Conservation (phyloP, 2,797 vertebrate species). For the Ctenosaura bakeri region DNA sequence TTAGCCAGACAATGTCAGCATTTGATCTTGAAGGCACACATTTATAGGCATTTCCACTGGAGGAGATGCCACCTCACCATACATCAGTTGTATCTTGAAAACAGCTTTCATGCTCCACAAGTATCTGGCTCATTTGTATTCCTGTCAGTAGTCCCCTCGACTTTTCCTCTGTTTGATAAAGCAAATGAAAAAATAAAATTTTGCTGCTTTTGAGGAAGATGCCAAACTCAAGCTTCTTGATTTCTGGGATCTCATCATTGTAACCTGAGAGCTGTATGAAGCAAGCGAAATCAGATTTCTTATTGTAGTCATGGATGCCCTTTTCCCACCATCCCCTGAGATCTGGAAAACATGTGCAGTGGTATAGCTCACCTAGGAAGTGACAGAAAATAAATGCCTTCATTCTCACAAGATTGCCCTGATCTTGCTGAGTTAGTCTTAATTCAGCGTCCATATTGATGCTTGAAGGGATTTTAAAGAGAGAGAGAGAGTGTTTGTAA, state of each 20-base stretch:
- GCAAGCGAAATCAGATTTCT: neutral
- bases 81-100: neutral
- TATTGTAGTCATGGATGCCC: neutral
- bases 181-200: neutral
- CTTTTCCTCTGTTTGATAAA: neutral
- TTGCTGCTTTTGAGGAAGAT: neutral
- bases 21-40: neutral
- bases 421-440: neutral
- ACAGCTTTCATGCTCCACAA: neutral
- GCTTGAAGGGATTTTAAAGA: neutral
- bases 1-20: neutral
- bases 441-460: neutral
- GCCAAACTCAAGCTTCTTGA: neutral
- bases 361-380: neutral
- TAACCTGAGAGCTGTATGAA: too few species aligned
- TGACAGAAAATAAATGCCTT: neutral
- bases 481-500: neutral
- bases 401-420: neutral
- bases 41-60: too few species aligned
- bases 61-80: neutral
- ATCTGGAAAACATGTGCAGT: neutral
- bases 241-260: neutral
- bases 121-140: neutral
- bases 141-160: neutral
- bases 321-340: neutral